A percentile compares a stretch with the other conserved stretches of the same genome.
These are phyloP conservation scores for Meiosimyza platycephala DNA, from an alignment of 2,888 invertebrate species.

Conservation along the genomic window DNA sequence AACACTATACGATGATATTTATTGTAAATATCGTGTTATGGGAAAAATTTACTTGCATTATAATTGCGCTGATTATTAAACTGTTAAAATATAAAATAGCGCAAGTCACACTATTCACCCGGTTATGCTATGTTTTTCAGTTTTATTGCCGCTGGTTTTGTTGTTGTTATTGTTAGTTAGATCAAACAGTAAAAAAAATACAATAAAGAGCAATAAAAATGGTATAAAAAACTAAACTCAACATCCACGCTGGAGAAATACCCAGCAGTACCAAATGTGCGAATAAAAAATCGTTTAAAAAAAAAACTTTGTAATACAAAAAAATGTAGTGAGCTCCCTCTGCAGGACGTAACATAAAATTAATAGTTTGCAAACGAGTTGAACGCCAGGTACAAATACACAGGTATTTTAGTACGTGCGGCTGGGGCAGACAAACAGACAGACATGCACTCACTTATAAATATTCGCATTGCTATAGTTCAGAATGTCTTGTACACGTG, in stretches of 20 bases:
- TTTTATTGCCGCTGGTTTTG: neutral
- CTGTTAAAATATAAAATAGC: constrained; percentile 16
- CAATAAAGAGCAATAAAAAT: neutral
- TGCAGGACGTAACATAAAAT: constrained; percentile 58
- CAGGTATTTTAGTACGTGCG: constrained; percentile 4
- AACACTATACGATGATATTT: neutral
- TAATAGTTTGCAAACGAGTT: constrained; percentile 62
- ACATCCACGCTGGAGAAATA: neutral
- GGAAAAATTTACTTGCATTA: neutral
- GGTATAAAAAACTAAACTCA: neutral
- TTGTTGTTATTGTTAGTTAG: neutral
- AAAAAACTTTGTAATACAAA: neutral
- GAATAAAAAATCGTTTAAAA: neutral
- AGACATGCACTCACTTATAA: constrained; percentile 33
- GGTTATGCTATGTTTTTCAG: too few species aligned
- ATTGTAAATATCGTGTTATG: neutral
- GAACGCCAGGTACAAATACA: constrained; percentile 56
- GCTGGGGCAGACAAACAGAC: constrained; percentile 41
- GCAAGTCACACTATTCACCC: neutral
- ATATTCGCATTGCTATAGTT: too few species aligned
- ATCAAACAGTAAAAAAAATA: neutral
- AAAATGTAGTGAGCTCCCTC: constrained; percentile 36
- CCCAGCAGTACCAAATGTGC: neutral
- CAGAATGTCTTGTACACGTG: too few species aligned
- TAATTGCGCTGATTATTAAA: constrained; percentile 4